A percentile compares a stretch with the other conserved stretches of the same genome.
phyloP scores from a whole-genome alignment of 2,113 vertebrate species.

The Prionailurus viverrinus region DNA sequence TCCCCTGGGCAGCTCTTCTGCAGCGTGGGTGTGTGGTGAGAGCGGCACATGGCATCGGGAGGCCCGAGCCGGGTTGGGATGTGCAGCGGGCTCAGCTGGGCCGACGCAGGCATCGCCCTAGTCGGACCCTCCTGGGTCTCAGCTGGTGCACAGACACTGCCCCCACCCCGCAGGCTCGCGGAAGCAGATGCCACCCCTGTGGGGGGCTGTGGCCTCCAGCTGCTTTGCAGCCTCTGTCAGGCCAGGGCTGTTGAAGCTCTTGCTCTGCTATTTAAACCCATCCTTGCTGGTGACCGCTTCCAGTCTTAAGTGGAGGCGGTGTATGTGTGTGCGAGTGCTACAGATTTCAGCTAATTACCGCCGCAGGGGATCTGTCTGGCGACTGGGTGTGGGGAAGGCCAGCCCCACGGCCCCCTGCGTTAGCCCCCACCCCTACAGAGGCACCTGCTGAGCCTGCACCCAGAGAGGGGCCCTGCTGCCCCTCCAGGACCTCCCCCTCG shows the following conservation, averaged over 20 bases:
- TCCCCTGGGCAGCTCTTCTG: conserved; percentile 9
- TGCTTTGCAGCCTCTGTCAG: conserved; percentile 34
- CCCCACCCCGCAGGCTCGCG: background rate
- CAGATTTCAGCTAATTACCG: conserved; percentile 58
- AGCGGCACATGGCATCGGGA: background rate
- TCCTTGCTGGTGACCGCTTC: conserved; percentile 55
- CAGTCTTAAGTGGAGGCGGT: background rate
- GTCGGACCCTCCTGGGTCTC: conserved; percentile 23
- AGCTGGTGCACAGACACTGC: conserved; percentile 60
- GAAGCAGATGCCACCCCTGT: background rate
- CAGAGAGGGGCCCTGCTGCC: background rate
- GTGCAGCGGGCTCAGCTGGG: conserved; percentile 59
- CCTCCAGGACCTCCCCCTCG: background rate
- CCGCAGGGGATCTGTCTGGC: background rate
- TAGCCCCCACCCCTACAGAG: background rate
- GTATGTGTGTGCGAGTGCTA: background rate
- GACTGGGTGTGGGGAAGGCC: background rate
- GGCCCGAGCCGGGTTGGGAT: background rate
- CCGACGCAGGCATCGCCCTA: background rate
- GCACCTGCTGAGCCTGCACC: background rate
- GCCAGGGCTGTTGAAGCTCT: background rate
- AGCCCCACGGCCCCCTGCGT: background rate
- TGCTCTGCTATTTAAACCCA: conserved; percentile 68
- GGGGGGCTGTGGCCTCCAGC: background rate
- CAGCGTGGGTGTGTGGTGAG: background rate